Base-by-base conservation (phyloP, 2,113 vertebrate species). In the Tragelaphus imberbis region DNA sequence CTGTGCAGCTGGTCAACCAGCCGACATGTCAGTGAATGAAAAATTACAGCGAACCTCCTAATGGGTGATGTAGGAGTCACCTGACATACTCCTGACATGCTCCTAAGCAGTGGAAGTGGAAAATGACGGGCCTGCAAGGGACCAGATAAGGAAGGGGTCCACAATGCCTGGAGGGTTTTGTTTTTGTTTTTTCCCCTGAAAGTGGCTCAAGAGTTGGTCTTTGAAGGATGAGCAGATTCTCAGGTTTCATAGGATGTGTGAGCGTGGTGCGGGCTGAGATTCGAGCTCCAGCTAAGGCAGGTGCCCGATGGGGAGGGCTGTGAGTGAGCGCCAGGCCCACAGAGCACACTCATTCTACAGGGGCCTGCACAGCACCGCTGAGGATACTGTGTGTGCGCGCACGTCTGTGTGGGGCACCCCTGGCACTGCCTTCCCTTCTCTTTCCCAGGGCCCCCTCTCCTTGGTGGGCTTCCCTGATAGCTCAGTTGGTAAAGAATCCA, bases 201-300 rank as follows among this genome's bases (percentile, higher is more conserved):
- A 47, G 49, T 27, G 75, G 61, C 8, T 92, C 44, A 79, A 89
- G 77, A 55, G 82, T 5, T 44, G 53, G 33, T 14, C 40, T 71
- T 21, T 25, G 19, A 47, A 68, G 51, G 49, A 27, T 1, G 15
- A 55, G n/a, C 65, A 75, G 56, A 8, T 11, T 7, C 5, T 14
- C 17, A n/a, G 11, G 47, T 55, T n/a, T 40, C 17, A 51, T 0
- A 5, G 3, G 25, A 33, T 23, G 2, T 0, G 6, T 1, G 55
- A 44, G 68, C 2, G 0, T 13, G 23, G n/a, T 17, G 12, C 1
- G 4, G 1, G 10, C n/a, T 16, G 19, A 40, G 19, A n/a, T 59
- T 11, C 0, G 3, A 2, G n/a, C 19, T 16, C n/a, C 27, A 2
- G 28, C 15, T 40, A 25, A 36, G 79, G 88, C 23, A 30, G 19